Evolutionary conservation across 2,888 invertebrate species (phyloP).

Genomic region (Spatulosminthurus flaviceps): DNA sequence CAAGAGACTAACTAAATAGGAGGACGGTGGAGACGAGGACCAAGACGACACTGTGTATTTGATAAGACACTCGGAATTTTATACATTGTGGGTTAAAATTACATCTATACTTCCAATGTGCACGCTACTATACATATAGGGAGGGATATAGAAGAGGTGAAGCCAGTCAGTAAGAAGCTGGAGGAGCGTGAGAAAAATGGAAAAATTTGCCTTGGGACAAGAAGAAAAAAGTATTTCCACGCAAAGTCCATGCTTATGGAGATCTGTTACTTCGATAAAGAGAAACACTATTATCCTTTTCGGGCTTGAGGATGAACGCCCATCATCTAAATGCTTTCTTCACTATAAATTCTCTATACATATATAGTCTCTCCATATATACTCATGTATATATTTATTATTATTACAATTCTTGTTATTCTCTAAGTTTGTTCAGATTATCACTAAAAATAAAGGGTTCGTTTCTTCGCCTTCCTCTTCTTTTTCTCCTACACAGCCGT

Average conservation of each 20-base stretch:
- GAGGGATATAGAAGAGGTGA: not conserved
- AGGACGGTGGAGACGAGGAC: no score
- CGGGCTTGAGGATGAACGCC: constrained; percentile 47
- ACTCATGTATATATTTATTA: no score
- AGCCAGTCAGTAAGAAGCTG: constrained; percentile 48
- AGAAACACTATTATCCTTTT: constrained; percentile 56
- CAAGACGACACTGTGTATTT: no score
- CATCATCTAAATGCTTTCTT: constrained; percentile 34
- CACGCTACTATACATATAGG: not conserved
- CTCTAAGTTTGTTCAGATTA: no score
- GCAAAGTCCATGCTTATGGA: constrained; percentile 54
- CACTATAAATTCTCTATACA: not conserved
- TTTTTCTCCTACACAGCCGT: no score
- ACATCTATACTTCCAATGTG: no score
- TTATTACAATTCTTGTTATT: no score
- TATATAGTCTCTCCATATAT: not conserved
- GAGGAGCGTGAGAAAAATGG: constrained; percentile 55
- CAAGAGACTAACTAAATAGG: no score
- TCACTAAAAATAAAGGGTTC: no score
- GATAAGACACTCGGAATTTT: no score
- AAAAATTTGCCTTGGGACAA: constrained; percentile 50
- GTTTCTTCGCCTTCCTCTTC: no score
- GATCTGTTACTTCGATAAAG: constrained; percentile 58
- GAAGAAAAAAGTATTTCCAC: constrained; percentile 52
- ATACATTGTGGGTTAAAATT: no score